Evolutionary conservation across 2,888 invertebrate species (phyloP), one percentile per base, ranked within the genome.

Genomic region (Hylaea fasciaria): DNA sequence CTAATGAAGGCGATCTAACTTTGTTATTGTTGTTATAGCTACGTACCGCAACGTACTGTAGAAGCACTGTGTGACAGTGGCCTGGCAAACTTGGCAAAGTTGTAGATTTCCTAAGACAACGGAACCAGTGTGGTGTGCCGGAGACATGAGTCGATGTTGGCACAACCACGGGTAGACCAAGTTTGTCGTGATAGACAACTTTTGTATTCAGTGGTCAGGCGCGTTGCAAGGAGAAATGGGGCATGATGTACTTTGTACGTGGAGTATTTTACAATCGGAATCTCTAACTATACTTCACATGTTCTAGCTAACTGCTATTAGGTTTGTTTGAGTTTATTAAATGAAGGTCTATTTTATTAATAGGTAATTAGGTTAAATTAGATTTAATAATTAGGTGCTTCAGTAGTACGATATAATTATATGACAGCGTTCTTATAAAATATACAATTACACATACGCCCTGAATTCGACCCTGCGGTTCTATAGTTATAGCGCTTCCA

Each of bases 81-180:
- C 39, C 49, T 49, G 9, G 32, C 32, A 45, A 53, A 53, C 52
- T 58, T n/a, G 39, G 44, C 35, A 13, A 52, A 62, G 59, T 60
- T 64, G n/a, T 53, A 59, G 57, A 49, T 63, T 60, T 60, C 50
- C 59, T 57, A 58, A 54, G 53, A 56, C 55, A 57, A 37, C 41
- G 41, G 40, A 46, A 46, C 49, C 41, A 41, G 62, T 59, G 52
- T 60, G 48, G 63, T 50, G 63, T 60, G 62, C 53, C 64, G 41
- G 14, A 40, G 49, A 59, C 68, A 68, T 51, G 65, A 64, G 64
- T 62, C 52, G 59, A 59, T 49, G 49, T 48, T 32, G 39, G 43
- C 50, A 11, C 47, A 43, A 40, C 16, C 57, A 29, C 39, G 50
- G 59, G 45, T 47, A 45, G 58, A 55, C 28, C 29, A 60, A 65